phyloP scores from a whole-genome alignment of 2,113 vertebrate species.

The Cephalopterus ornatus region DNA sequence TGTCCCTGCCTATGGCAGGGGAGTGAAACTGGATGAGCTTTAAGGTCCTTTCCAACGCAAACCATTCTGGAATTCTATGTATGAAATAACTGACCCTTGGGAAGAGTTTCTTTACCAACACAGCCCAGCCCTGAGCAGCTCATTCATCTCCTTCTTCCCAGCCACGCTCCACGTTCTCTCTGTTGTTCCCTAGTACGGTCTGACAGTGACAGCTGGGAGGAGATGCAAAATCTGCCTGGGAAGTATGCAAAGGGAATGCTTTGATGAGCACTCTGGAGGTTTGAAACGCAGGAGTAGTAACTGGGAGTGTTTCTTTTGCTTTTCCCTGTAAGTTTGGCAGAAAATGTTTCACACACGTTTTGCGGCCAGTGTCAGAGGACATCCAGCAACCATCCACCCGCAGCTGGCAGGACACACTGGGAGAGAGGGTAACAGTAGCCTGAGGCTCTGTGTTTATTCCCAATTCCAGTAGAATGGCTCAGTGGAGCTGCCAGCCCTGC shows the following conservation, averaged over 20 bases:
- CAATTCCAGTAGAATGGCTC: background rate
- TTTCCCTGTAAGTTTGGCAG: background rate
- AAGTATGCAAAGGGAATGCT: background rate
- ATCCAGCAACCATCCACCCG: background rate
- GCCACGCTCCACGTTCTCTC: background rate
- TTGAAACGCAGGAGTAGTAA: background rate
- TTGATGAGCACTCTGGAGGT: background rate
- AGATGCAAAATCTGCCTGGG: background rate
- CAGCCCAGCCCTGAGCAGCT: background rate
- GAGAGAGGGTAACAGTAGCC: background rate
- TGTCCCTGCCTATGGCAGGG: background rate
- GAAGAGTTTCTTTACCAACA: background rate
- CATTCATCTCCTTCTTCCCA: background rate
- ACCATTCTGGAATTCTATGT: accelerated
- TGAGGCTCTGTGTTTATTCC: background rate
- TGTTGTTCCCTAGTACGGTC: background rate
- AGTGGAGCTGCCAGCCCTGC: background rate
- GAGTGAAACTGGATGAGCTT: background rate
- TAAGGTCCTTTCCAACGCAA: background rate
- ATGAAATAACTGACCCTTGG: background rate
- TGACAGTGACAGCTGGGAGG: conserved; percentile 26
- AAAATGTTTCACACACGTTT: accelerated
- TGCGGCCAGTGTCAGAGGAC: background rate
- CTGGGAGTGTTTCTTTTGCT: background rate
- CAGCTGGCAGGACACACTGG: background rate